These are phyloP conservation scores for Noctua pronuba DNA, from an alignment of 2,888 invertebrate species.

Conservation along the genomic window DNA sequence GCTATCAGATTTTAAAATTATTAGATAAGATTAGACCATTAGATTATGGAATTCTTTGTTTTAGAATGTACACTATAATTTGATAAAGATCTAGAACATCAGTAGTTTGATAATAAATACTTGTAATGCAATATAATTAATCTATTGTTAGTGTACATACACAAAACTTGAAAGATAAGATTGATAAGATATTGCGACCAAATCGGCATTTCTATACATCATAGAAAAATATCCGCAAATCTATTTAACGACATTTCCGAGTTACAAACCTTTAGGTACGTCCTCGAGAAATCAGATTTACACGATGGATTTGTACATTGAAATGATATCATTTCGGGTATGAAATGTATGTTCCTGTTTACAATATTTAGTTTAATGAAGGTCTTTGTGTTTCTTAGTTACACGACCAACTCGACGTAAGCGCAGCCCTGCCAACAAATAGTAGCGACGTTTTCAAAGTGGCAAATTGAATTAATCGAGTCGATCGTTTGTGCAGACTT, in stretches of 20 bases:
- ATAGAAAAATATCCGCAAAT: slow-evolving; percentile 29
- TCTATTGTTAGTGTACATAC: slow-evolving; percentile 35
- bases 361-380: background rate
- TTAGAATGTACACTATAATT: slow-evolving; percentile 25
- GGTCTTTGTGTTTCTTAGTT: slow-evolving; percentile 5
- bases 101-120: slow-evolving; percentile 35
- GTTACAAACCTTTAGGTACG: background rate
- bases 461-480: slow-evolving; percentile 5
- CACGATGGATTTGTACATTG: slow-evolving; percentile 16
- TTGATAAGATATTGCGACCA: slow-evolving; percentile 44
- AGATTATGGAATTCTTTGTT: slow-evolving; percentile 27
- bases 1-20: slow-evolving; percentile 30
- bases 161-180: slow-evolving; percentile 41
- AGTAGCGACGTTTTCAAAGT: background rate
- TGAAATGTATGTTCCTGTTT: slow-evolving; percentile 3
- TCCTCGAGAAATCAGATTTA: background rate
- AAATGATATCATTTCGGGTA: slow-evolving; percentile 1
- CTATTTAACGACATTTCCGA: slow-evolving; percentile 7
- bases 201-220: slow-evolving; percentile 38
- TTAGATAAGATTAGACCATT: slow-evolving; percentile 28
- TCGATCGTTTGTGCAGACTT: slow-evolving; percentile 4
- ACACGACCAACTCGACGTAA: background rate
- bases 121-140: slow-evolving; percentile 53
- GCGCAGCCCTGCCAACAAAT: background rate
- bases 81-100: slow-evolving; percentile 45